These are phyloP conservation scores for Camponotus fellah DNA, from an alignment of 2,888 invertebrate species.

Conservation along the genomic window DNA sequence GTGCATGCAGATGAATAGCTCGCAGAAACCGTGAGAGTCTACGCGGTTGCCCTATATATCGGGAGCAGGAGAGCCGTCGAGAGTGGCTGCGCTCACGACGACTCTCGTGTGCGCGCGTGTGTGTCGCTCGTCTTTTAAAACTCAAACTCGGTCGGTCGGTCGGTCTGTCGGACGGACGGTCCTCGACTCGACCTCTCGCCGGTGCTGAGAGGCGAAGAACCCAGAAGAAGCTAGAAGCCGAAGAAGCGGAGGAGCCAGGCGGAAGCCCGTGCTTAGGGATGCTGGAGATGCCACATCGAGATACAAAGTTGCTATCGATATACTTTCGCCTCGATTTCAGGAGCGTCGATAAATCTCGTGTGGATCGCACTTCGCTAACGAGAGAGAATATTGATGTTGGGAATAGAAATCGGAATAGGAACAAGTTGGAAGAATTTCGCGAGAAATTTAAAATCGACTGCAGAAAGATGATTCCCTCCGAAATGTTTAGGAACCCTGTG, in stretches of 20 bases:
- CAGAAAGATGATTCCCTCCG: too few relatives aligned
- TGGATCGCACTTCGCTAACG: neutral
- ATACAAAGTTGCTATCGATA: constrained; percentile 32
- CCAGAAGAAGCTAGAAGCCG: constrained; percentile 45
- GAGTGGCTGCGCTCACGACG: constrained; percentile 69
- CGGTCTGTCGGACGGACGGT: constrained; percentile 14
- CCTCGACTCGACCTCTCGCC: constrained; percentile 42
- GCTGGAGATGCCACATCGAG: constrained; percentile 55
- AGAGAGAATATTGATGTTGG: neutral
- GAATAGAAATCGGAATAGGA: neutral
- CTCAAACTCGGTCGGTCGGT: constrained; percentile 70
- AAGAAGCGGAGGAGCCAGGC: neutral
- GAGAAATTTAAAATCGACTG: too few relatives aligned
- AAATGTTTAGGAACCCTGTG: too few relatives aligned
- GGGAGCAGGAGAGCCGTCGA: constrained; percentile 70
- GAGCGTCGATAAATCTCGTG: constrained; percentile 8
- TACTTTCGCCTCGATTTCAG: constrained; percentile 32
- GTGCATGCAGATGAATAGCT: constrained; percentile 85
- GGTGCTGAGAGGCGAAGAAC: constrained; percentile 66
- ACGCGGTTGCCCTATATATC: constrained; percentile 85
- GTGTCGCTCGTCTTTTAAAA: constrained; percentile 73
- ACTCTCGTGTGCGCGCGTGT: constrained; percentile 66
- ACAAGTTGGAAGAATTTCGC: neutral
- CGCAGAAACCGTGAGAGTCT: constrained; percentile 85
- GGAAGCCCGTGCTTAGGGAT: constrained; percentile 50